phyloP scores from a whole-genome alignment of 2,113 vertebrate species.

The Petrocephalus microphthalmus region DNA sequence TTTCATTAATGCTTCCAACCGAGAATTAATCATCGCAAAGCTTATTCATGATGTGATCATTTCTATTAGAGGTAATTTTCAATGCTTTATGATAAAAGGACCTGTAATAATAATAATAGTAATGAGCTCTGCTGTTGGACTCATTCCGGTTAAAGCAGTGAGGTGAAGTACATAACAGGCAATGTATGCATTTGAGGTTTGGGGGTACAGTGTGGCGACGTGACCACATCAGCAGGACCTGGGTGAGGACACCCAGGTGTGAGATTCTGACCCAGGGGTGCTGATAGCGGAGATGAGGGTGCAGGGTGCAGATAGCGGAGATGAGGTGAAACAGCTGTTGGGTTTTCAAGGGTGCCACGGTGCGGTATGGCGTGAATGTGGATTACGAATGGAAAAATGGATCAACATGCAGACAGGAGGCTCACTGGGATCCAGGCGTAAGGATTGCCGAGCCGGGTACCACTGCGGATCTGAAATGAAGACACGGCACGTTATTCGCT shows the following conservation, averaged over 20 bases:
- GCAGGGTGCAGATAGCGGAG: not conserved
- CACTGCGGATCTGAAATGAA: conserved; percentile 73
- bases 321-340: not conserved
- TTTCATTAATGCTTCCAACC: not conserved
- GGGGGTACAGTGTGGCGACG: not conserved
- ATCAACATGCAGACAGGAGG: conserved; percentile 29
- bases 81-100: not conserved
- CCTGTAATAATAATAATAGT: not conserved
- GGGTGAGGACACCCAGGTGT: not conserved
- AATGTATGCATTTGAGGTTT: too few relatives aligned
- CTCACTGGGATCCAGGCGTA: conserved; percentile 85
- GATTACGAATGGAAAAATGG: not conserved
- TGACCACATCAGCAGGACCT: not conserved
- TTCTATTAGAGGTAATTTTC: not conserved
- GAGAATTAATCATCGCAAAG: not conserved
- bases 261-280: not conserved
- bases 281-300: not conserved
- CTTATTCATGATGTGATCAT: not conserved
- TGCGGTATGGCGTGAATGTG: not conserved
- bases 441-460: conserved; percentile 84
- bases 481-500: not conserved
- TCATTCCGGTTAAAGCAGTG: not conserved
- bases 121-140: not conserved
- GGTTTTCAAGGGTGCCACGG: not conserved
- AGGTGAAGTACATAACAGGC: not conserved